Percentiles rank a stretch among this genome's conserved stretches.
Conservation (phyloP, 2,888 invertebrate genomes). For the Actias luna region DNA sequence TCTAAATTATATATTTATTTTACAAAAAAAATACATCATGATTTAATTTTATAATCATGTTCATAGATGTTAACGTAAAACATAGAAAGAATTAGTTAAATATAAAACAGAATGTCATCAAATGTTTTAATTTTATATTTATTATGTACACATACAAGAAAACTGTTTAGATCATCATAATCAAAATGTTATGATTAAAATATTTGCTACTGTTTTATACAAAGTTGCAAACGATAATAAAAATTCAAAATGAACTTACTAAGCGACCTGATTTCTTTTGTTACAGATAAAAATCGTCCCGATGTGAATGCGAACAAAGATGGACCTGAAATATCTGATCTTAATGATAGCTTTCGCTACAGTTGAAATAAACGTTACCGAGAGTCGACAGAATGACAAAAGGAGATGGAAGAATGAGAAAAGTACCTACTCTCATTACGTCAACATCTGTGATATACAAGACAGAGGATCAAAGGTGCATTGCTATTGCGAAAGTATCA, state of each 20-base stretch:
- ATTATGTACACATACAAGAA: neutral
- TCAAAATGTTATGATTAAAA: constrained; percentile 43
- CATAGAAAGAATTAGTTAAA: neutral
- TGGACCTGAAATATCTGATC: constrained; percentile 75
- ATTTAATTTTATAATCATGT: too few species aligned
- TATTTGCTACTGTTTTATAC: constrained; percentile 48
- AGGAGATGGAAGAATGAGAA: constrained; percentile 74
- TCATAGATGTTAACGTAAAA: neutral
- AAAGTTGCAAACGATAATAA: constrained; percentile 35
- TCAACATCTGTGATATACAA: constrained; percentile 82
- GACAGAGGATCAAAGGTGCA: constrained; percentile 81
- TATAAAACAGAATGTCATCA: too few species aligned
- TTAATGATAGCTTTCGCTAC: constrained; percentile 75
- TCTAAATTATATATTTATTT: too few species aligned
- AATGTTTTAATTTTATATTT: neutral
- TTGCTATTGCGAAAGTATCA: constrained; percentile 85
- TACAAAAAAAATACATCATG: too few species aligned
- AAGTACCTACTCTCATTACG: constrained; percentile 64
- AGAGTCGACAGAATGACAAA: constrained; percentile 74
- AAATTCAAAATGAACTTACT: constrained; percentile 47
- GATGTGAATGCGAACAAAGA: constrained; percentile 61
- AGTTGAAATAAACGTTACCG: constrained; percentile 73
- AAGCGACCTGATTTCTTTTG: constrained; percentile 53
- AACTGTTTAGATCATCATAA: neutral
- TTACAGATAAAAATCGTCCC: constrained; percentile 65